Base-by-base conservation (phyloP, 2,888 invertebrate genomes). In the Caenorhabditis sp. region DNA sequence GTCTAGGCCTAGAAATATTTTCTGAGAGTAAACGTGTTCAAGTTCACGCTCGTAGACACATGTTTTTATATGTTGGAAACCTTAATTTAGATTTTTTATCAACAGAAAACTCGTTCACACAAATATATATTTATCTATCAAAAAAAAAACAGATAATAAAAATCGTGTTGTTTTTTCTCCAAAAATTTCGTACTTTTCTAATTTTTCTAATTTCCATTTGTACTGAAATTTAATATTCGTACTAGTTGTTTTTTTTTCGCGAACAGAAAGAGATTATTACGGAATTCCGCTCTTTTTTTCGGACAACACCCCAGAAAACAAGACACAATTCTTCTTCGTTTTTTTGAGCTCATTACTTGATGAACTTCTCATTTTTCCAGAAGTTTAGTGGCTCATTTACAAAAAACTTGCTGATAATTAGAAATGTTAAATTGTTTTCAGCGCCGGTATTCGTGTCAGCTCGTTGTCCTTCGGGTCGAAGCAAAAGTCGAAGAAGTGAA, bases 401-500 rank as follows among this genome's bases (percentile, higher is more conserved):
- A 10, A 54, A 23, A 26, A 21, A 23, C 5, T 21, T 21, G 53
- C 53, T 23, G 21, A 8, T n/a, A n/a, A n/a, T n/a, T n/a, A n/a
- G n/a, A n/a, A 55, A 55, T 17, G 6, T 43, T 23, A 4, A 12
- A 5, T 23, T 36, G 60, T 31, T 73, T 73, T 3, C 73, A 73
- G 68, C 62, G 23, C 61, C 67, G 27, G 54, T 65, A 8, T 69
- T 61, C 58, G 72, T 67, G n/a, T 62, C 72, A 36, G 67, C 72
- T 49, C 62, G 72, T 51, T 72, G 72, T 58, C 72, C 67, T 23
- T 64, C 66, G 23, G 55, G 60, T 57, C 31, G 62, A 60, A 55
- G 62, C 58, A 60, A 31, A 49, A 53, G 23, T 53, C 23, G 23
- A 50, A 21, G 54, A 60, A 55, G 57, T 58, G 58, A 65, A 58